Evolutionary conservation across 1,140 invertebrate genomes (phyloP).

Genomic region (Cydia strobilella): DNA sequence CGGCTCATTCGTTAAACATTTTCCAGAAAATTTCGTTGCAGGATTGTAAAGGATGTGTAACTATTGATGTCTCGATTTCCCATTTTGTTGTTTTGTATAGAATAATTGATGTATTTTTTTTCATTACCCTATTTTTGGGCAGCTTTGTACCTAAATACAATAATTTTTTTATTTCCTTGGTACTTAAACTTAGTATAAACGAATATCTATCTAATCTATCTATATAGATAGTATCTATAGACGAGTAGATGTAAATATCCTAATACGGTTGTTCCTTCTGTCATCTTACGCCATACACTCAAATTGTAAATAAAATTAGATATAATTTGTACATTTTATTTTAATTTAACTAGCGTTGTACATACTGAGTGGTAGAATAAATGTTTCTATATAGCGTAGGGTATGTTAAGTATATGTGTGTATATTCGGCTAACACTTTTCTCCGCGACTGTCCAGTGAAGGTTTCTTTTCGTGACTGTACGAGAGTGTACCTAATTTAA

Average conservation of each 20-base stretch:
- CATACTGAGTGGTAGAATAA: constrained; percentile 12
- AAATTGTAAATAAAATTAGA: constrained; percentile 37
- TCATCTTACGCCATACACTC: constrained; percentile 36
- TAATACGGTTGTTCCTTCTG: background rate
- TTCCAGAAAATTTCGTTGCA: no score
- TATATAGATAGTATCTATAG: no score
- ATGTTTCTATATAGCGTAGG: constrained; percentile 20
- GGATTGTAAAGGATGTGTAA: no score
- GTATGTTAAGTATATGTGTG: constrained; percentile 56
- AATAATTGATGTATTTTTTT: background rate
- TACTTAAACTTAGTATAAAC: constrained; percentile 8
- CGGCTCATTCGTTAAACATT: no score
- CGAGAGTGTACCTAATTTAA: constrained; percentile 55
- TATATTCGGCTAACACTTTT: constrained; percentile 51
- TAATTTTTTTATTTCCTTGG: background rate
- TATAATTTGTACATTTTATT: constrained; percentile 45
- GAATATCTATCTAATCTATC: constrained; percentile 25
- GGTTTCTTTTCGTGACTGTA: constrained; percentile 40
- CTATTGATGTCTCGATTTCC: no score
- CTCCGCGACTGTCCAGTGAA: constrained; percentile 48
- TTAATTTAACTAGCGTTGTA: constrained; percentile 9
- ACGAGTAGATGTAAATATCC: background rate
- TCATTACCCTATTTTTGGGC: background rate
- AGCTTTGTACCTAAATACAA: background rate
- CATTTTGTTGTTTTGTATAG: background rate